Evolutionary conservation across 2,888 invertebrate genomes (phyloP).

Genomic region (Odontomyia ornata): DNA sequence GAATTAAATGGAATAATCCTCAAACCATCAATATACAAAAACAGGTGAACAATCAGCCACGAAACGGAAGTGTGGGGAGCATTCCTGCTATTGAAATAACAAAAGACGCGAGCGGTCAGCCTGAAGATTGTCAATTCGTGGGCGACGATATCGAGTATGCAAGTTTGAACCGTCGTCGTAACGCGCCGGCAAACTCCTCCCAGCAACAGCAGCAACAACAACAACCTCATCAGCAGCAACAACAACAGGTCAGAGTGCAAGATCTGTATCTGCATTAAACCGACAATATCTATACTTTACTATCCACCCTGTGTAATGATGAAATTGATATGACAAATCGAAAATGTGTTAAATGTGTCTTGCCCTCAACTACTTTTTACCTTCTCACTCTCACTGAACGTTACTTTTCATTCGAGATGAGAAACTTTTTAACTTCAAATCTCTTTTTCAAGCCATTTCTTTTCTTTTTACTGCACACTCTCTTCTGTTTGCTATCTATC

Average conservation of each 20-base stretch:
- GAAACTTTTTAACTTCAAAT: neutral
- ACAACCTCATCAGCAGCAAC: constrained; percentile 52
- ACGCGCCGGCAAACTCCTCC: constrained; percentile 57
- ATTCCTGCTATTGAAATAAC: constrained; percentile 61
- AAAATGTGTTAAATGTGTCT: constrained; percentile 38
- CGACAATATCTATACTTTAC: constrained; percentile 16
- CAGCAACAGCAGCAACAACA: constrained; percentile 54
- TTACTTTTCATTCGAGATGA: neutral
- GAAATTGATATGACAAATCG: constrained; percentile 22
- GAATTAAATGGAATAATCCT: neutral
- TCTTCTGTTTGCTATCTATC: no score
- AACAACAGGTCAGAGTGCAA: constrained; percentile 52
- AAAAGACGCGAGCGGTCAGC: constrained; percentile 57
- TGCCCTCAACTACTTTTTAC: constrained; percentile 17
- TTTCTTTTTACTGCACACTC: neutral
- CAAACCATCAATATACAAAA: constrained; percentile 42
- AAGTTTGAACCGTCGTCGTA: constrained; percentile 64
- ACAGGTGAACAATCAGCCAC: constrained; percentile 51
- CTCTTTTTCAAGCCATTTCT: neutral
- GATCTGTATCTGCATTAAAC: constrained; percentile 44
- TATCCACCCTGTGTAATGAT: constrained; percentile 23
- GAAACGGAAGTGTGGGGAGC: constrained; percentile 54
- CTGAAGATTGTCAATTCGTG: constrained; percentile 64
- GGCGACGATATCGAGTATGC: constrained; percentile 51
- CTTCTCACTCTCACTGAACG: constrained; percentile 3